phyloP scores from a whole-genome alignment of 2,113 vertebrate genomes.

The Oplegnathus fasciatus region DNA sequence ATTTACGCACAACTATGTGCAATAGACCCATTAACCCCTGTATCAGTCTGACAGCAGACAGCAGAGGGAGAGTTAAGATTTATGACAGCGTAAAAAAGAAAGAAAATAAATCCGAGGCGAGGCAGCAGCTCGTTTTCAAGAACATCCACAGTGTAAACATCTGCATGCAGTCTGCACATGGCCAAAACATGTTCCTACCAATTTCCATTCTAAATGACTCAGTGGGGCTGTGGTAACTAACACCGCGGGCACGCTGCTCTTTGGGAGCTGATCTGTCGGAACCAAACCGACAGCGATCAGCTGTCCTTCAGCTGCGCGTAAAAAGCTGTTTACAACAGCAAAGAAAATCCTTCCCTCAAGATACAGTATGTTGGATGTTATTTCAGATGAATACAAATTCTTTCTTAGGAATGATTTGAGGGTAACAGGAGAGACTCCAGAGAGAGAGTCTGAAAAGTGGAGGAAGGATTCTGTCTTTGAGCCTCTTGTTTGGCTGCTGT shows the following conservation, averaged over 20 bases:
- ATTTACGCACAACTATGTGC: constrained; percentile 4
- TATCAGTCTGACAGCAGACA: not conserved
- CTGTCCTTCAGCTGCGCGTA: not conserved
- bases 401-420: not conserved
- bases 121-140: not conserved
- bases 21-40: not conserved
- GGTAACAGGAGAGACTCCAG: not conserved
- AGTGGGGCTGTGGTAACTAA: not conserved
- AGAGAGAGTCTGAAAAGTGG: not conserved
- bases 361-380: not conserved
- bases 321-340: not conserved
- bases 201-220: not conserved
- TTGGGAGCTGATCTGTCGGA: not conserved
- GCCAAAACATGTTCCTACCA: not conserved
- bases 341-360: not conserved
- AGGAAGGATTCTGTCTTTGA: not conserved
- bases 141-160: not conserved
- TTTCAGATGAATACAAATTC: not conserved
- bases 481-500: not conserved
- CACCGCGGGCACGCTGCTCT: not conserved
- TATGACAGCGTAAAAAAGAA: too few relatives aligned
- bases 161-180: not conserved
- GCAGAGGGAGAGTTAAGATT: not conserved
- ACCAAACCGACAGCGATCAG: too few relatives aligned
- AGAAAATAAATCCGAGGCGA: not conserved